Conservation (phyloP, 1,140 invertebrate species). For the Drosophila oshimai region DNA sequence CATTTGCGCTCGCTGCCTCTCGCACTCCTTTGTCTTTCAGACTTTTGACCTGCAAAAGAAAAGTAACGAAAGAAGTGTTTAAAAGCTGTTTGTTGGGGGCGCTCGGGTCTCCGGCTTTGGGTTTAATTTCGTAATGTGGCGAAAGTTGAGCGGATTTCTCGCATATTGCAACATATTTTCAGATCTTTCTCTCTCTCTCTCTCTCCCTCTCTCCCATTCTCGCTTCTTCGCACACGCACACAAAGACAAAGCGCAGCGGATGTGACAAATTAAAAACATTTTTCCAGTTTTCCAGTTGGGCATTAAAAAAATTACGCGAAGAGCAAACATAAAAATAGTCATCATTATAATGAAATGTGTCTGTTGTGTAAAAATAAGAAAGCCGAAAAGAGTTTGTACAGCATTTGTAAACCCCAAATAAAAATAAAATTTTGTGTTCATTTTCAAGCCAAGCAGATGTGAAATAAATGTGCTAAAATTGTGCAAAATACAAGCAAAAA, state of each 20-base stretch:
- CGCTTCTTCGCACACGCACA: constrained; percentile 4
- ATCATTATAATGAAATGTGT: constrained; percentile 5
- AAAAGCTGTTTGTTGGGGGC: constrained; percentile 29
- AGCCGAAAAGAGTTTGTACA: constrained; percentile 2
- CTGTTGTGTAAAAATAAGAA: background rate
- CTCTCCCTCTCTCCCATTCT: constrained; percentile 3
- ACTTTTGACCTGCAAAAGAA: constrained; percentile 74
- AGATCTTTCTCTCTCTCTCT: background rate
- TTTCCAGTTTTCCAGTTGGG: constrained; percentile 50
- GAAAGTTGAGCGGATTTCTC: constrained; percentile 51
- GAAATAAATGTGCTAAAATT: constrained; percentile 36
- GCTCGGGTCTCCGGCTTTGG: constrained; percentile 12
- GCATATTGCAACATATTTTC: constrained; percentile 50
- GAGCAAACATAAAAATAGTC: constrained; percentile 25
- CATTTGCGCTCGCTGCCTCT: too few relatives aligned
- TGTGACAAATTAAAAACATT: constrained; percentile 67
- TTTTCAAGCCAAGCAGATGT: constrained; percentile 25
- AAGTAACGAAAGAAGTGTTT: constrained; percentile 15
- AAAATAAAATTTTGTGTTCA: constrained; percentile 8
- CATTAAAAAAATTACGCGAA: constrained; percentile 41
- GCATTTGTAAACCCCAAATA: background rate
- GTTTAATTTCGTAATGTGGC: constrained; percentile 75
- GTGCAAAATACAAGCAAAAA: constrained; percentile 16
- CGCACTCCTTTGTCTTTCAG: constrained; percentile 49
- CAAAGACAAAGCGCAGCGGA: constrained; percentile 55